Conservation (phyloP, 2,888 invertebrate species). For the Lasius platythorax region DNA sequence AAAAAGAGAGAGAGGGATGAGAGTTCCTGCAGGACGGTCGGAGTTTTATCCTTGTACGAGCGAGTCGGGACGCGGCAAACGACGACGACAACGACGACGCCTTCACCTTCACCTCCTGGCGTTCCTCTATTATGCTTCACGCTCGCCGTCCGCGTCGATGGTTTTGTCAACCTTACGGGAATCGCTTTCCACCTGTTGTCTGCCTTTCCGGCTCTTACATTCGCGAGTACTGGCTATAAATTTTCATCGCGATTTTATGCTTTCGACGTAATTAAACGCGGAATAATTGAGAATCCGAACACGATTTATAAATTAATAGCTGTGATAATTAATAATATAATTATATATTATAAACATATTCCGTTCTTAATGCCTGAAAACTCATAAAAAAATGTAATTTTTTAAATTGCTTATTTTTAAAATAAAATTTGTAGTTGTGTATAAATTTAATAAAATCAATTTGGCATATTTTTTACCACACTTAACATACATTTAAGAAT, state of each 20-base stretch:
- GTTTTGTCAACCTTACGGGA: slow-evolving; percentile 47
- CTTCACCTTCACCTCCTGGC: neutral
- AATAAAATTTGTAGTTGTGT: too few relatives aligned
- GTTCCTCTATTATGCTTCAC: slow-evolving; percentile 38
- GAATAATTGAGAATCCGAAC: neutral
- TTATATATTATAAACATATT: neutral
- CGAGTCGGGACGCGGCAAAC: slow-evolving; percentile 7
- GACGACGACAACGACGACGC: neutral
- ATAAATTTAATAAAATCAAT: neutral
- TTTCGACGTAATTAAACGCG: slow-evolving; percentile 33
- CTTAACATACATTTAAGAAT: neutral
- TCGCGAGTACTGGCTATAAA: neutral
- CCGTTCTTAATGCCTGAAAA: neutral
- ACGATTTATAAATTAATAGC: slow-evolving; percentile 14
- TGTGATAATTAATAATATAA: neutral
- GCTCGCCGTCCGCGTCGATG: slow-evolving; percentile 38
- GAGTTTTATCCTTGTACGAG: slow-evolving; percentile 50
- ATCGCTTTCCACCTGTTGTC: slow-evolving; percentile 55
- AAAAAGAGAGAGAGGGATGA: slow-evolving; percentile 1
- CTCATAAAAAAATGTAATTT: neutral
- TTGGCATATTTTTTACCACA: too few relatives aligned
- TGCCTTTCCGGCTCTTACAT: slow-evolving; percentile 17
- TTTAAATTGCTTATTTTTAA: neutral
- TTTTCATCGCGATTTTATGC: slow-evolving; percentile 2
- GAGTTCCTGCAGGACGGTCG: slow-evolving; percentile 29